Conservation (phyloP, 2,888 invertebrate genomes). For the Mayetiola destructor region DNA sequence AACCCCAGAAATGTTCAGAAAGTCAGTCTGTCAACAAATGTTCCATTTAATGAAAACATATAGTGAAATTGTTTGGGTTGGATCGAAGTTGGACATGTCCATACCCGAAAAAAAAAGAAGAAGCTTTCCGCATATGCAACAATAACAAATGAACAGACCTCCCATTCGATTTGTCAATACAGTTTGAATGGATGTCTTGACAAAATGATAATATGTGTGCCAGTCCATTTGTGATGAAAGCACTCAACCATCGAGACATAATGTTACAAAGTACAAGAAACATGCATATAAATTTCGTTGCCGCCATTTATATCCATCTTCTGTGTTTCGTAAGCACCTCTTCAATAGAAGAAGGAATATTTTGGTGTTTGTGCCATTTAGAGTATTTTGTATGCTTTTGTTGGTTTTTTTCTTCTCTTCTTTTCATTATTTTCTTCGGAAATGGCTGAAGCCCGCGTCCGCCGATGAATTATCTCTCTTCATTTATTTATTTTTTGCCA, state of each 20-base stretch:
- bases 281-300: neutral
- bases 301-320: neutral
- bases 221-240: neutral
- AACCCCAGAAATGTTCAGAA: neutral
- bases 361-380: slow-evolving; percentile 1
- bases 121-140: neutral
- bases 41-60: too few relatives aligned
- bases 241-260: neutral
- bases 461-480: too few relatives aligned
- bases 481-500: too few relatives aligned
- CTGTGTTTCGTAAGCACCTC: neutral
- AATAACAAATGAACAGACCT: neutral
- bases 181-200: neutral
- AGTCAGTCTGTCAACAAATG: neutral
- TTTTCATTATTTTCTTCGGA: too few relatives aligned
- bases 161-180: slow-evolving; percentile 9
- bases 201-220: too few relatives aligned
- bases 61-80: too few relatives aligned
- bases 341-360: neutral
- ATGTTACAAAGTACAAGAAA: neutral
- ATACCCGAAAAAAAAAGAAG: neutral
- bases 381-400: too few relatives aligned
- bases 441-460: too few relatives aligned
- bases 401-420: too few relatives aligned
- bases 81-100: neutral